These are phyloP conservation scores for Euborellia annulipes DNA, from an alignment of 1,140 invertebrate genomes.

Conservation along the genomic window DNA sequence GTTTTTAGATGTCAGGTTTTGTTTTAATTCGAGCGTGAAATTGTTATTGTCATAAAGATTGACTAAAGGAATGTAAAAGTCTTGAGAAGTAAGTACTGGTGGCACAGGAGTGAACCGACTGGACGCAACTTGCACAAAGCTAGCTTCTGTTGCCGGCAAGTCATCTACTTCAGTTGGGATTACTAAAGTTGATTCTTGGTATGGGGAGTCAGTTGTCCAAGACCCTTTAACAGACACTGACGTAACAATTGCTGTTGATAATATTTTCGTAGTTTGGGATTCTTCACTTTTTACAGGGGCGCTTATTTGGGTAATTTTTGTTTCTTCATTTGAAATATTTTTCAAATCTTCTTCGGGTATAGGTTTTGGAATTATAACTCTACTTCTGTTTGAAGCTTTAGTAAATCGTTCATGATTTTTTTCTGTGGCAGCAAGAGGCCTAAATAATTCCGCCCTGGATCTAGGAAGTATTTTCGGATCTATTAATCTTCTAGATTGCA, in stretches of 20 bases:
- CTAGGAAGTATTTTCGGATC: no score
- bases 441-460: no score
- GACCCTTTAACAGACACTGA: slow-evolving; percentile 30
- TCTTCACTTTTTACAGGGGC: neutral
- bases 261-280: slow-evolving; percentile 15
- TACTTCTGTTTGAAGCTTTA: neutral
- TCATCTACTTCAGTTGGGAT: neutral
- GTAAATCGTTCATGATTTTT: neutral
- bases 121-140: no score
- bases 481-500: no score
- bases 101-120: no score
- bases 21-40: no score
- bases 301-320: neutral
- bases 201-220: neutral
- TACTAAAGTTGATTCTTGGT: neutral
- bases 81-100: no score
- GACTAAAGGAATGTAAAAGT: no score
- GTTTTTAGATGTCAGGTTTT: no score
- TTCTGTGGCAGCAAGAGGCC: neutral
- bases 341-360: neutral
- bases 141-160: no score
- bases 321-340: neutral
- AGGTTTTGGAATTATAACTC: neutral
- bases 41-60: no score
- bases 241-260: slow-evolving; percentile 33